Evolutionary conservation across 2,113 vertebrate species (phyloP).

Genomic region (Calyptomena viridis): DNA sequence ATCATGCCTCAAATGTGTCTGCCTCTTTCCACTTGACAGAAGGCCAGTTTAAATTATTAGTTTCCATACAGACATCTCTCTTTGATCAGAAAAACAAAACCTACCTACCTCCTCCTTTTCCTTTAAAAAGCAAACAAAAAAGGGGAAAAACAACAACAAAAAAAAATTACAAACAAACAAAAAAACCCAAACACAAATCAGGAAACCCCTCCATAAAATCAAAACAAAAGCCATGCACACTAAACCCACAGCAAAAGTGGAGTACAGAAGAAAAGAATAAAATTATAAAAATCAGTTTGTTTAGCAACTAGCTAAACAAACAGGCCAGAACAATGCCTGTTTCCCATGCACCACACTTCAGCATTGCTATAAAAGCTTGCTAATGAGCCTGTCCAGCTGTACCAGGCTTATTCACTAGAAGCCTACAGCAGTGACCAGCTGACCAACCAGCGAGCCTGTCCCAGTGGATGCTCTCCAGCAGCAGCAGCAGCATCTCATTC

Average conservation of each 20-base stretch:
- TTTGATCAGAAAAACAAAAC: background rate
- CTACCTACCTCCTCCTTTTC: background rate
- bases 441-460: fast-evolving
- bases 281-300: background rate
- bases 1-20: background rate
- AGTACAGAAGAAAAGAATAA: background rate
- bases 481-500: background rate
- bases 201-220: fast-evolving
- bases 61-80: background rate
- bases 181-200: no score
- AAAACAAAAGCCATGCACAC: background rate
- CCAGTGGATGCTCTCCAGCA: background rate
- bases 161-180: no score
- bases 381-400: background rate
- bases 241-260: background rate
- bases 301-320: background rate
- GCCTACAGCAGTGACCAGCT: background rate
- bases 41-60: background rate
- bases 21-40: background rate
- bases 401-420: background rate
- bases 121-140: background rate
- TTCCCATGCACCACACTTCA: background rate
- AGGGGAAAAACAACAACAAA: background rate
- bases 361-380: background rate
- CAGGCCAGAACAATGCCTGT: background rate